phyloP scores from a whole-genome alignment of 2,888 invertebrate species.

The Chirona hameri region DNA sequence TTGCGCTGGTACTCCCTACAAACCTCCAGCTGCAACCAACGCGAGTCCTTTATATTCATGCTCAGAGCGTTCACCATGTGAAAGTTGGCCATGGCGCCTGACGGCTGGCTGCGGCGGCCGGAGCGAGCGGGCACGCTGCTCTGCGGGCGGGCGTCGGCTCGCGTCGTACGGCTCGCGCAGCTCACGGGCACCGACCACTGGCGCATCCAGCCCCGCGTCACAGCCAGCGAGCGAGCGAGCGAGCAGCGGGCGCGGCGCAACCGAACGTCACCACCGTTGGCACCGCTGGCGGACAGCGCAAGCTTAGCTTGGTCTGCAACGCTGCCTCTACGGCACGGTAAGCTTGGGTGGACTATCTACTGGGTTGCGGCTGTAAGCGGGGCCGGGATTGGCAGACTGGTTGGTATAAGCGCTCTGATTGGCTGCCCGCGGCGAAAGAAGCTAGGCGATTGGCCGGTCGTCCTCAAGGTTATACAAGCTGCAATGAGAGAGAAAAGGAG shows the following conservation, averaged over 20 bases:
- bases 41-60: slow-evolving; percentile 75
- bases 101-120: not conserved
- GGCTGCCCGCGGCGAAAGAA: slow-evolving; percentile 28
- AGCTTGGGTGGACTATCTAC: slow-evolving; percentile 22
- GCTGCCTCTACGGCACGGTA: not conserved
- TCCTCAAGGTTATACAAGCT: slow-evolving; percentile 29
- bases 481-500: slow-evolving; percentile 27
- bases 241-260: not conserved
- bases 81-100: not conserved
- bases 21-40: slow-evolving; percentile 99
- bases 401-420: slow-evolving; percentile 27
- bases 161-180: too few relatives aligned
- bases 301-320: slow-evolving; percentile 6
- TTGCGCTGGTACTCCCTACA: slow-evolving; percentile 99
- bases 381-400: slow-evolving; percentile 26
- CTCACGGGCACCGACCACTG: not conserved
- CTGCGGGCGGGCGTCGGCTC: not conserved
- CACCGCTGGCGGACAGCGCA: not conserved
- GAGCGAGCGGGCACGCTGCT: not conserved
- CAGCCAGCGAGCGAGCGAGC: not conserved
- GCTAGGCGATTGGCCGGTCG: slow-evolving; percentile 28
- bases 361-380: slow-evolving; percentile 13
- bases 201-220: not conserved
- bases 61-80: slow-evolving; percentile 22
- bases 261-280: not conserved